A percentile compares a stretch with the other conserved stretches of the same genome.
These are phyloP conservation scores for Berghia stephanieae DNA, from an alignment of 1,140 invertebrate species.

Conservation along the genomic window DNA sequence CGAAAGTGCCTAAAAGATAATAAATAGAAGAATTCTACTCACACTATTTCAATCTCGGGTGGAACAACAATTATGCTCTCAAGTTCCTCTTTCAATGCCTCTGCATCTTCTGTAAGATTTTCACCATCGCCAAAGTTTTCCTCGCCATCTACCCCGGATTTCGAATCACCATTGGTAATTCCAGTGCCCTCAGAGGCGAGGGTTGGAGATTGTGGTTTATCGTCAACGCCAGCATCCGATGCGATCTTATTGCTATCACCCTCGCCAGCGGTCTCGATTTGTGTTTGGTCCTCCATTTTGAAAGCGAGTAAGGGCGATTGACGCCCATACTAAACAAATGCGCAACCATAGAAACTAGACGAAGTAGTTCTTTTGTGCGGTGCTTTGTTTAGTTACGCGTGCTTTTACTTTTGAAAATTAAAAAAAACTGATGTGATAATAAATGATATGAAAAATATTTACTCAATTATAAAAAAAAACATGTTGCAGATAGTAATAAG, in stretches of 20 bases:
- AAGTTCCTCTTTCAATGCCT: conserved; percentile 59
- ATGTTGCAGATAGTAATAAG: too few relatives aligned
- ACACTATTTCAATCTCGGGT: conserved; percentile 48
- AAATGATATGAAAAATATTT: too few relatives aligned
- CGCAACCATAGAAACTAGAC: conserved; percentile 57
- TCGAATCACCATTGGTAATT: neutral
- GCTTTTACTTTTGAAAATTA: too few relatives aligned
- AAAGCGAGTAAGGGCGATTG: neutral
- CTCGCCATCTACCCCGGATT: conserved; percentile 32
- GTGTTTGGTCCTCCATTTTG: conserved; percentile 10
- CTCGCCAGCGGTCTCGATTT: conserved; percentile 15
- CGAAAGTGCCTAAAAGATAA: too few relatives aligned
- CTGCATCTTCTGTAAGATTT: conserved; percentile 52
- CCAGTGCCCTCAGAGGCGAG: too few relatives aligned
- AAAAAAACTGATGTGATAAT: too few relatives aligned
- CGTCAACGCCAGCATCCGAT: neutral
- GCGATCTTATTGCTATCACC: conserved; percentile 3
- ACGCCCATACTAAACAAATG: conserved; percentile 30
- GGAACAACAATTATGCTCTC: conserved; percentile 59
- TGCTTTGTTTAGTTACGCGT: neutral
- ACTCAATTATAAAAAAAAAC: too few relatives aligned
- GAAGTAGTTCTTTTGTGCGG: conserved; percentile 8
- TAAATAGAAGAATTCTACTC: too few relatives aligned
- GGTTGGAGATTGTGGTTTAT: neutral
- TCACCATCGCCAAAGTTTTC: conserved; percentile 37